Conservation (phyloP, 2,888 invertebrate genomes). For the Drosophila emarginata region DNA sequence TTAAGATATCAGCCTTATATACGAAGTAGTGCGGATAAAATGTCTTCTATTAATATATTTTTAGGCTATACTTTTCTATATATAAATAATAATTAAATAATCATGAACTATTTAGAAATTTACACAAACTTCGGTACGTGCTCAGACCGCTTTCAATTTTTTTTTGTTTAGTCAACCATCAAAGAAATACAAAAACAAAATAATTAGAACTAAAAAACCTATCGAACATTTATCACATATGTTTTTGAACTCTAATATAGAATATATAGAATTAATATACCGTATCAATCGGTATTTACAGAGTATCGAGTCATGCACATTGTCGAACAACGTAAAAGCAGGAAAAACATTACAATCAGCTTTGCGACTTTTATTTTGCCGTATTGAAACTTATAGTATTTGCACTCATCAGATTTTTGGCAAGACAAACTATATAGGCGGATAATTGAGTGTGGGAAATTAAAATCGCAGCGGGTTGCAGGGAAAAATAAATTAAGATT, state of each 20-base stretch:
- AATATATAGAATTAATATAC: not conserved
- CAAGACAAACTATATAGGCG: constrained; percentile 4
- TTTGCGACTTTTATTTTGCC: not conserved
- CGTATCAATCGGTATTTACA: constrained; percentile 14
- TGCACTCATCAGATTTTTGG: constrained; percentile 14
- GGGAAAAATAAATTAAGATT: not conserved
- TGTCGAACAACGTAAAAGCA: constrained; percentile 15
- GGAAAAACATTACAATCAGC: constrained; percentile 7
- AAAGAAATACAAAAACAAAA: not conserved
- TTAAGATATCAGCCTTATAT: no score
- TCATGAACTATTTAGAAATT: no score
- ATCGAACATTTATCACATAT: not conserved
- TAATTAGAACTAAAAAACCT: no score
- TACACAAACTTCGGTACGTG: no score
- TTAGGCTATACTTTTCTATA: no score
- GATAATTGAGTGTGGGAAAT: not conserved
- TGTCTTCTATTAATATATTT: no score
- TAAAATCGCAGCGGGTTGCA: not conserved
- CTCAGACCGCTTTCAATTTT: constrained; percentile 19
- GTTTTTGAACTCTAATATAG: not conserved
- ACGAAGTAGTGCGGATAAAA: no score
- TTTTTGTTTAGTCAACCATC: not conserved
- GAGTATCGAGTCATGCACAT: constrained; percentile 30
- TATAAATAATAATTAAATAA: no score
- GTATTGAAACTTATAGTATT: constrained; percentile 3